A percentile compares a stretch with the other conserved stretches of the same genome.
These are phyloP conservation scores for Lordiphosa stackelbergi DNA, from an alignment of 1,140 invertebrate genomes.

Conservation along the genomic window DNA sequence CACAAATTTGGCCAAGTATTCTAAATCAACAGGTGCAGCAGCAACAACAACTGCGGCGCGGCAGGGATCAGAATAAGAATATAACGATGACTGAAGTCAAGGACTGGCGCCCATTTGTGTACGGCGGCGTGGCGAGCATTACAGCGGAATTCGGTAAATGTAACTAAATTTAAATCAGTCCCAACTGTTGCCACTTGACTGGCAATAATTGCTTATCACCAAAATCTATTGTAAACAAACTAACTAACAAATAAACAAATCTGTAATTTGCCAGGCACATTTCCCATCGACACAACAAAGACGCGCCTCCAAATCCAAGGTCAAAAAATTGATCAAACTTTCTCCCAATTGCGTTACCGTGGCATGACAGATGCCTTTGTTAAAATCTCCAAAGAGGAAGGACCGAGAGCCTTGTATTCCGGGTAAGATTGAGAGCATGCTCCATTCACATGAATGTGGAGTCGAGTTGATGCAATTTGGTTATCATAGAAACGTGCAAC, in stretches of 20 bases:
- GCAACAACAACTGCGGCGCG: slow-evolving; percentile 71
- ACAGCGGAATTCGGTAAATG: slow-evolving; percentile 93
- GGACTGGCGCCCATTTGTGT: slow-evolving; percentile 93
- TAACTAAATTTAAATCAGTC: neutral
- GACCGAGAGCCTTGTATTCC: slow-evolving; percentile 87
- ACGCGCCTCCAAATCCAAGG: slow-evolving; percentile 97
- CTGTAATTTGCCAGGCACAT: slow-evolving; percentile 87
- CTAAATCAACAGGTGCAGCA: slow-evolving; percentile 66
- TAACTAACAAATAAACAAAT: slow-evolving; percentile 45
- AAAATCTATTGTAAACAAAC: slow-evolving; percentile 16
- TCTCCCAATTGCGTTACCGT: slow-evolving; percentile 88
- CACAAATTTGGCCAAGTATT: too few relatives aligned
- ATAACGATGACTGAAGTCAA: slow-evolving; percentile 60
- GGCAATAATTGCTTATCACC: slow-evolving; percentile 6
- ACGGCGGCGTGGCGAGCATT: slow-evolving; percentile 94
- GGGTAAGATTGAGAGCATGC: slow-evolving; percentile 81
- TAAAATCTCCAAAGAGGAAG: slow-evolving; percentile 90
- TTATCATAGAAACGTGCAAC: slow-evolving; percentile 46
- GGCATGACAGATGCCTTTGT: slow-evolving; percentile 94
- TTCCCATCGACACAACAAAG: slow-evolving; percentile 97
- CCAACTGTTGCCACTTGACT: neutral
- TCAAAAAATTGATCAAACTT: slow-evolving; percentile 88
- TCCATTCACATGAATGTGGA: slow-evolving; percentile 30
- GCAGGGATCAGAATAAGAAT: too few relatives aligned
- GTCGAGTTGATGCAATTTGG: slow-evolving; percentile 5